Evolutionary conservation across 2,888 invertebrate species (phyloP), one percentile per base, ranked within the genome.

Genomic region (Balanococcus diminutus): DNA sequence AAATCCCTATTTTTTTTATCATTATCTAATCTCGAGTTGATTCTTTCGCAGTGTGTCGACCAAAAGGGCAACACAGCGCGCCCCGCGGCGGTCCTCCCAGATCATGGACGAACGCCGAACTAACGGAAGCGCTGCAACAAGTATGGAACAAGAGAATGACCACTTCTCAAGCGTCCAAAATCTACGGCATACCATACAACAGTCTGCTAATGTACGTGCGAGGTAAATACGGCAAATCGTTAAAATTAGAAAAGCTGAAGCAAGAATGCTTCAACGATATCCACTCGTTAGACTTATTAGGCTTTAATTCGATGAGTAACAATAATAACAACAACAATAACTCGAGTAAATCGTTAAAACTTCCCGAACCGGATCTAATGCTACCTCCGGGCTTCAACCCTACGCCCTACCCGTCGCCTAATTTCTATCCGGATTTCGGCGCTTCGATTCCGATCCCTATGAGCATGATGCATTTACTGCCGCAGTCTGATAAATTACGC

Each of bases 71-170:
- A 89, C 96, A 96, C 91, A 96, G 96, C 89, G 96, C 96, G 56
- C 96, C 96, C 31, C 92, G 96, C 88, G 96, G 96, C 31, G 96
- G 96, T 14, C 96, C 96, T 14, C 96, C 96, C 0, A 92, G 96
- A 86, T 96, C 96, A 0, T 96, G 96, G 96, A 96, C 96, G 87
- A 96, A 96, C 91, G 95, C 95, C 51, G 96, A 96, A 89, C 92
- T 96, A 84, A 96, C 96, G 84, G 95, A 96, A 90, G 96, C 96
- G 1, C 92, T 96, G 84, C 96, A 96, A 89, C 96, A 96, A 90
- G 96, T 96, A n/a, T 96, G 96, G 96, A 96, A 96, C 91, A 96
- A 96, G 89, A 96, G 96, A 90, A 96, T 96, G 96, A 96, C 96
- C 87, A 96, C 96, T 75, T 96, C 96, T 89, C 96, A 96, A 90